Evolutionary conservation across 2,113 vertebrate genomes (phyloP), one percentile per base, ranked within the genome.

Genomic region (Ramphastos sulfuratus): DNA sequence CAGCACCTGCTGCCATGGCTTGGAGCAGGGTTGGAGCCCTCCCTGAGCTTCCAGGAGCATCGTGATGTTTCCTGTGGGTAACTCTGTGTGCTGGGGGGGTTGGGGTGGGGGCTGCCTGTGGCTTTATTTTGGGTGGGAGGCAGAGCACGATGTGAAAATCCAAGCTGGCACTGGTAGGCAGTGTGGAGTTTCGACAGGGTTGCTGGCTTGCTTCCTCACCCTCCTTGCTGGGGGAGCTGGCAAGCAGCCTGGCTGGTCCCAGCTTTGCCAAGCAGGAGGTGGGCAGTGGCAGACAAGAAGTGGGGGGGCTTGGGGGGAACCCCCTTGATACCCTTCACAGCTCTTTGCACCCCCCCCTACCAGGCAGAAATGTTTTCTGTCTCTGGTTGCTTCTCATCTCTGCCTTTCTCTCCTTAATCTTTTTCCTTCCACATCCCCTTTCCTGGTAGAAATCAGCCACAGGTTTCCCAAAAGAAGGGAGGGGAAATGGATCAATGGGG

Each of bases 11-110:
- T 18, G 52, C 24, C 0, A 1, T 16, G 54, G 42, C 39, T 42
- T 13, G 15, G 5, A 19, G 46, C 16, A 30, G 1, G 2, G 5
- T 16, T 14, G 35, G 56, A 70, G 35, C 52, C 58, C 14, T 35
- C 3, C 2, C 20, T 5, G 19, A 3, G 2, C 12, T 30, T 44
- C 27, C 1, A 4, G n/a, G 15, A 77, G 59, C 21, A 14, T 11
- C 2, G 1, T 6, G 19, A 11, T 10, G 7, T 50, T 64, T 76
- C 58, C 65, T 33, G 35, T 3, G 1, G 7, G 44, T 20, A 9
- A 10, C 2, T 23, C 4, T 1, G 4, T 3, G 6, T 12, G 56
- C 0, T 3, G 9, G 23, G 18, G n/a, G 0, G 66, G 60, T 7
- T 2, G n/a, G 59, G 59, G 31, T 24, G 21, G 33, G 15, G 59